Base-by-base conservation (phyloP, 92 coral and sea anemone genomes). In the Palythoa grandiflora region DNA sequence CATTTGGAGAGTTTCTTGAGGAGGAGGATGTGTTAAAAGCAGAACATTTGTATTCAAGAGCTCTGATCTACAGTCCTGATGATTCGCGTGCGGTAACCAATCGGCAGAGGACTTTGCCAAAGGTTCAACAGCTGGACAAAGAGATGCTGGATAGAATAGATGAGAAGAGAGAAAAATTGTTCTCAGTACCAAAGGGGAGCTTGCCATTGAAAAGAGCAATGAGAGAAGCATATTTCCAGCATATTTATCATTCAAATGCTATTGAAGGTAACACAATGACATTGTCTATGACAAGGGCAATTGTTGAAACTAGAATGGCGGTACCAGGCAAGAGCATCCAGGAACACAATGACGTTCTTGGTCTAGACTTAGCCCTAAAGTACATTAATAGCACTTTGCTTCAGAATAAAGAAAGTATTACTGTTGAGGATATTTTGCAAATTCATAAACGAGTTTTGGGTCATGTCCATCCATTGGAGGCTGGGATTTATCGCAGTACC, bases 181-280 rank as follows among this genome's bases (percentile, higher is more conserved):
- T 92, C 80, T 84, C 92, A 14, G 73, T 97, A 12, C 99, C 99
- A 10, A 92, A 94, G 44, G 94, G 94, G 12, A 97, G 98, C 66
- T 87, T 94, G 38, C 92, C 98, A 9, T 85, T 97, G 90, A 96
- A 97, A 68, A 85, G 99, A 77, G 99, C 98, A 14, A 91, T 97
- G 53, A 91, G 92, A 38, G 99, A 97, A 84, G 99, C 99, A n/a
- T 97, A 97, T 79, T 97, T 89, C 77, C 96, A 95, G 76, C 99
- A 97, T 73, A 97, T 97, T 40, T 96, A 93, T 81, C 99, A 97
- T 55, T 93, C 99, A 20, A 97, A 96, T 88, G 99, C 99, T 13
- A 95, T 97, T 78, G 99, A 97, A 88, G 99, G 99, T 1, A 97
- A 97, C 83, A 97, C 99, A 57, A 97, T 97, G 99, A 97, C 99